Percentiles rank a stretch among this genome's conserved stretches.
Evolutionary conservation across 2,113 vertebrate species (phyloP).

Genomic region (Mesitornis unicolor): DNA sequence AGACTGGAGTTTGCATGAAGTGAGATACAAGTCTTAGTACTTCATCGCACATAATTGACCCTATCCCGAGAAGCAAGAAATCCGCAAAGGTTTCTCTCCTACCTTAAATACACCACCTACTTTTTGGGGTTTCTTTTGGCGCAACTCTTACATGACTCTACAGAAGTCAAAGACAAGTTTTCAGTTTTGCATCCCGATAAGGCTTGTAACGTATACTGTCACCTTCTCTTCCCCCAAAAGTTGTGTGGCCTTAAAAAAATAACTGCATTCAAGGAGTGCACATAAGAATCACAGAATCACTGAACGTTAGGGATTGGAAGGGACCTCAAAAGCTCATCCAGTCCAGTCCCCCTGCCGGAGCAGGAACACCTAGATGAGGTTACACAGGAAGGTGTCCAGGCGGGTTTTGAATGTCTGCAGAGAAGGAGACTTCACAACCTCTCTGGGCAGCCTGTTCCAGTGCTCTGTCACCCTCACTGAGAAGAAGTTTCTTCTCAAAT

Average conservation of each 20-base stretch:
- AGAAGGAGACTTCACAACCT: no score
- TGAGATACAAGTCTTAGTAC: fast-evolving
- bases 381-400: no score
- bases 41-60: neutral
- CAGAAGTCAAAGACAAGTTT: neutral
- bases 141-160: fast-evolving
- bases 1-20: neutral
- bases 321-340: no score
- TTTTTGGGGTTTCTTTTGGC: neutral
- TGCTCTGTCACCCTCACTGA: no score
- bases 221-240: neutral
- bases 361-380: no score
- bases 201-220: neutral
- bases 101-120: neutral
- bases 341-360: no score
- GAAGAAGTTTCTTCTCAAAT: no score
- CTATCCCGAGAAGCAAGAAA: neutral
- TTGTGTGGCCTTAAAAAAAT: neutral
- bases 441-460: no score
- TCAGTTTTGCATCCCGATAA: neutral
- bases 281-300: no score
- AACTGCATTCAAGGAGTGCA: neutral
- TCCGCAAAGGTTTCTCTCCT: neutral
- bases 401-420: no score
- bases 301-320: no score